Percentiles rank a stretch among this genome's conserved stretches.
phyloP scores from a whole-genome alignment of 2,113 vertebrate genomes.

The Heloderma charlesbogerti region DNA sequence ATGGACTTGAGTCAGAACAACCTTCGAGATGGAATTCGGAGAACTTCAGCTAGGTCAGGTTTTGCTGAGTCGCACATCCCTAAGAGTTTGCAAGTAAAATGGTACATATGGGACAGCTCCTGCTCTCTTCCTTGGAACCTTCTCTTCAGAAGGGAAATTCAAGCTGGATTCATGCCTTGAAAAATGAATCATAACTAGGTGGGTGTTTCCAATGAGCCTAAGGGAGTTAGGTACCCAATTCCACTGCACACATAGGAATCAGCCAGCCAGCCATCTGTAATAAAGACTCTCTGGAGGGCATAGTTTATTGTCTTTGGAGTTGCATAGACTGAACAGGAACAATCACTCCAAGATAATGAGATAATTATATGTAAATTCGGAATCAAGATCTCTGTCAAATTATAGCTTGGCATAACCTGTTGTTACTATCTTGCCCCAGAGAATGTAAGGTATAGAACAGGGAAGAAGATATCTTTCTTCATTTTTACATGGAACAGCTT shows the following conservation, averaged over 20 bases:
- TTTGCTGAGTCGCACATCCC: too few species aligned
- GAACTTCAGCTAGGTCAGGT: too few species aligned
- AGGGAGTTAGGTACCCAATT: slow-evolving; percentile 1
- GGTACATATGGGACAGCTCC: background rate
- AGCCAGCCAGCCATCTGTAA: slow-evolving; percentile 5
- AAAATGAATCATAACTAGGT: slow-evolving; percentile 38
- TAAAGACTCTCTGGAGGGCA: slow-evolving; percentile 58
- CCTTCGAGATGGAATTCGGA: too few species aligned
- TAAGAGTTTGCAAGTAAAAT: background rate
- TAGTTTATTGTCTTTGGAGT: slow-evolving; percentile 49
- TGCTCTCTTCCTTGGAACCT: background rate
- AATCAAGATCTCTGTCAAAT: slow-evolving; percentile 25
- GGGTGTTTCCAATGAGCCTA: background rate
- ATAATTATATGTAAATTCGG: slow-evolving; percentile 28
- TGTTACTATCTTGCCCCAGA: slow-evolving; percentile 11
- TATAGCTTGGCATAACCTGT: slow-evolving; percentile 25
- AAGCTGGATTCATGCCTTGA: slow-evolving; percentile 46
- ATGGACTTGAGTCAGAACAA: too few species aligned
- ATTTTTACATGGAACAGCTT: background rate
- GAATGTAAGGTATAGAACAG: slow-evolving; percentile 15
- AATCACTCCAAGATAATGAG: background rate
- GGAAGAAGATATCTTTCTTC: background rate
- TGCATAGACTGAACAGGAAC: background rate
- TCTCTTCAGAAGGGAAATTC: slow-evolving; percentile 12
- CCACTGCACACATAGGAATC: background rate